Evolutionary conservation across 1,140 invertebrate species (phyloP).

Genomic region (Globodera ellingtonae): DNA sequence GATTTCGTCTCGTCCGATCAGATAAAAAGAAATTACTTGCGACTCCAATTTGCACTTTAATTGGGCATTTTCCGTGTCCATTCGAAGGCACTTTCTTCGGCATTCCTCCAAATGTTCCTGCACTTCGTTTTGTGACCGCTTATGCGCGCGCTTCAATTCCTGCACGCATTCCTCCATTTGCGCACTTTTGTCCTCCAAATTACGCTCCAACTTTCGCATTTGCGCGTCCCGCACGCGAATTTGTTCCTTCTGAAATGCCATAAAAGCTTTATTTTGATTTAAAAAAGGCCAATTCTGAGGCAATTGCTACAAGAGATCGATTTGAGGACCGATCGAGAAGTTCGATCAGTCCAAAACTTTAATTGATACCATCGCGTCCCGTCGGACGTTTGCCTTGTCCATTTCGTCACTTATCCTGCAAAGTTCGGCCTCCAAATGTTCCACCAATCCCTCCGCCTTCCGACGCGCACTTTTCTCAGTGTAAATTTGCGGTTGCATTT

Average conservation of each 20-base stretch:
- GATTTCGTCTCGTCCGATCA: too few relatives aligned
- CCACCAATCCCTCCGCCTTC: slow-evolving; percentile 46
- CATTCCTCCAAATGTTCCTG: slow-evolving; percentile 53
- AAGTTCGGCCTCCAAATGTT: slow-evolving; percentile 52
- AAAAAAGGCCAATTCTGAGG: too few relatives aligned
- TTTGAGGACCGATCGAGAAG: not conserved
- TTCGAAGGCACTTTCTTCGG: slow-evolving; percentile 46
- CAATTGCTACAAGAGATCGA: not conserved
- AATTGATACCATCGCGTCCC: slow-evolving; percentile 48
- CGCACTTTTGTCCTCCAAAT: slow-evolving; percentile 57
- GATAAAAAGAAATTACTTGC: not conserved
- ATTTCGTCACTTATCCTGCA: slow-evolving; percentile 41
- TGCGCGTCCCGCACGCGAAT: slow-evolving; percentile 45
- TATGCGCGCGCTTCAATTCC: slow-evolving; percentile 55
- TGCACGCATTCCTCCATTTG: slow-evolving; percentile 58
- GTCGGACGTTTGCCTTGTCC: slow-evolving; percentile 46
- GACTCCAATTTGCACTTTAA: slow-evolving; percentile 47
- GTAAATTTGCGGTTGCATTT: slow-evolving; percentile 36
- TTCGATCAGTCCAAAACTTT: slow-evolving; percentile 20
- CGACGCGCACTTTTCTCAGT: slow-evolving; percentile 35
- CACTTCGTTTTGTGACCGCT: slow-evolving; percentile 49
- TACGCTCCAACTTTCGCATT: slow-evolving; percentile 50
- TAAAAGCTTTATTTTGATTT: too few relatives aligned
- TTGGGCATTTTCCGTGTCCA: slow-evolving; percentile 54
- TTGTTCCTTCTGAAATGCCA: slow-evolving; percentile 53